Conservation (phyloP, 2,113 vertebrate genomes). For the Rhadina sibilatrix region DNA sequence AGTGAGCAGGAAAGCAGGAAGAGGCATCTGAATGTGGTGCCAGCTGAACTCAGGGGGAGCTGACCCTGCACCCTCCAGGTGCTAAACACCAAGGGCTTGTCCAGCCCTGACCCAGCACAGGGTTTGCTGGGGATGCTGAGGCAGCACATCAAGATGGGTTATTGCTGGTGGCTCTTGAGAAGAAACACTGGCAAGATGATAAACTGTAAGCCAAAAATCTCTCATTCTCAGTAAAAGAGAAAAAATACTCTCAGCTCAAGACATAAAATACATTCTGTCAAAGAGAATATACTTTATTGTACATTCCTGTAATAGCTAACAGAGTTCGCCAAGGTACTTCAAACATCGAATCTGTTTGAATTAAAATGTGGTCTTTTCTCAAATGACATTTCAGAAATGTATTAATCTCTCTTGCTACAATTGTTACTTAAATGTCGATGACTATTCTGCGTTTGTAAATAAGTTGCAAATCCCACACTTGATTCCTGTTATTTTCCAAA, state of each 20-base stretch:
- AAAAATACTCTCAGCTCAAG: not conserved
- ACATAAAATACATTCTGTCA: not conserved
- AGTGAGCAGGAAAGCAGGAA: not conserved
- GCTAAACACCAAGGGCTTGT: not conserved
- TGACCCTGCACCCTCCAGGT: not conserved
- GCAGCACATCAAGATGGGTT: not conserved
- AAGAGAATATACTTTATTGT: not conserved
- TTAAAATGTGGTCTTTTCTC: not conserved
- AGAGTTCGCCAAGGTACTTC: fast-evolving
- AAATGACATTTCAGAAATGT: not conserved
- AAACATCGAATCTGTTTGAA: not conserved
- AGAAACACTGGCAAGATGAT: not conserved
- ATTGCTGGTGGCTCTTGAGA: not conserved
- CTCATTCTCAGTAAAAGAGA: not conserved
- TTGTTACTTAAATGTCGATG: not conserved
- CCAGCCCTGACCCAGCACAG: not conserved
- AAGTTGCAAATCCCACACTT: not conserved
- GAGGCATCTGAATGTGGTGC: not conserved
- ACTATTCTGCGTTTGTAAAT: not conserved
- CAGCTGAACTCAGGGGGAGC: not conserved
- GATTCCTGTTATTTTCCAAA: not conserved
- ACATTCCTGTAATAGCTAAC: not conserved
- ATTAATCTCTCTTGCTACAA: not conserved
- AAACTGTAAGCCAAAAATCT: not conserved
- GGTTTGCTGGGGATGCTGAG: not conserved